Evolutionary conservation across 2,888 invertebrate genomes (phyloP), one percentile per base, ranked within the genome.

Genomic region (Caradrina kadenii): DNA sequence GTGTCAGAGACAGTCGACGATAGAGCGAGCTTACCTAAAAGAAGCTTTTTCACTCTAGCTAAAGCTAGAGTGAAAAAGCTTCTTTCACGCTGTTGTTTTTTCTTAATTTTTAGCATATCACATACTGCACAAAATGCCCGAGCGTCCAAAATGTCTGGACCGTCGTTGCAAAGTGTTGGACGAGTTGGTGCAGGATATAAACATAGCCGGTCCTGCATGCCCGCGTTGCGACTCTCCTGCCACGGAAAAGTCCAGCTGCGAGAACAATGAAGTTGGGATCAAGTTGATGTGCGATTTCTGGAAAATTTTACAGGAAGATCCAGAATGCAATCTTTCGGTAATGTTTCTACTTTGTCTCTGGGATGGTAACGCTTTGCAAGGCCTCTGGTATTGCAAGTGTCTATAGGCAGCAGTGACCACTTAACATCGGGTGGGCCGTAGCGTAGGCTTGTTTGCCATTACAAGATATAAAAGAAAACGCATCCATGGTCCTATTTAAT

Each of bases 221-320:
- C 6, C 67, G 59, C 6, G 69, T 61, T 0, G 70, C 84, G 0
- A 60, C 6, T 5, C 45, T 17, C 45, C 45, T 2, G 17, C 73
- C 1, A 48, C 31, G 2, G 76, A 82, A 10, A 71, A 70, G 11
- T 54, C 76, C 0, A 65, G 22, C n/a, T 21, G 59, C 7, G 69
- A 63, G 5, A 54, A 71, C 0, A 79, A 83, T 2, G 88, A 91
- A 2, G 88, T 89, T 1, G 88, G 91, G 19, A 83, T 93, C 26
- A 91, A 89, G 64, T 86, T 95, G 1, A 92, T 95, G 92, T 92
- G 93, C 69, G 86, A 94, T 31, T 93, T 95, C 69, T 95, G 95
- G 95, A 90, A 92, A 49, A 93, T 93, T 69, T 87, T 94, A 1
- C 91, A 93, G 74, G 90, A 93, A 69, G 89, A 94, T 65, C 93